A percentile compares a stretch with the other conserved stretches of the same genome.
Evolutionary conservation across 1,140 invertebrate species (phyloP).

Genomic region (Drosophila jambulina): DNA sequence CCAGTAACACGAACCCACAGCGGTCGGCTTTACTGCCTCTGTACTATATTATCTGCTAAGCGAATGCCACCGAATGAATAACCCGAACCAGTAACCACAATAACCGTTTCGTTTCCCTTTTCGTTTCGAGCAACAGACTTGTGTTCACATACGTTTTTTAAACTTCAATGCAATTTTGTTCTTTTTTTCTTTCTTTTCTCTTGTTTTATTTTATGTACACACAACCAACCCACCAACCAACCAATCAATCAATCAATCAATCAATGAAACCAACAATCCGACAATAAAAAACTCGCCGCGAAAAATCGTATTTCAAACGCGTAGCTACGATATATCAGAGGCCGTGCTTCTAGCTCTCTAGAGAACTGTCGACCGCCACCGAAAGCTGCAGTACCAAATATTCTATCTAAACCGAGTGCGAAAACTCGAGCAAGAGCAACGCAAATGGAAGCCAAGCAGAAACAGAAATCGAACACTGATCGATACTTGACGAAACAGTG

Average conservation of each 20-base stretch:
- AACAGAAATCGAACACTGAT: constrained; percentile 17
- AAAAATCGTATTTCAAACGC: constrained; percentile 21
- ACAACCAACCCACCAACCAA: constrained; percentile 73
- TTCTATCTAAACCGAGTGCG: constrained; percentile 5
- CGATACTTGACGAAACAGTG: constrained; percentile 29
- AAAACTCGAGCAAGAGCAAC: constrained; percentile 46
- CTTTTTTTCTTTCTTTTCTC: constrained; percentile 79
- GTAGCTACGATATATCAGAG: constrained; percentile 85
- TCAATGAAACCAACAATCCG: constrained; percentile 40
- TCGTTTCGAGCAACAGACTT: constrained; percentile 48
- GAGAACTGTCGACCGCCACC: constrained; percentile 44
- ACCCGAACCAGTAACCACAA: constrained; percentile 21
- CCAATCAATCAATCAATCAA: constrained; percentile 52
- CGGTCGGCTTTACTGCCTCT: constrained; percentile 35
- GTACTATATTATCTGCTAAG: constrained; percentile 16
- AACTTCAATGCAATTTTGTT: constrained; percentile 76
- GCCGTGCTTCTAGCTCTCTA: constrained; percentile 83
- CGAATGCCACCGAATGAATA: constrained; percentile 19
- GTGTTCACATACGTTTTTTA: constrained; percentile 62
- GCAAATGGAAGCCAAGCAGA: constrained; percentile 70
- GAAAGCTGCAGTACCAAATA: constrained; percentile 68
- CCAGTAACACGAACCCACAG: constrained; percentile 7
- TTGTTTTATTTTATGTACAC: constrained; percentile 83
- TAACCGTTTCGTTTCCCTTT: constrained; percentile 36
- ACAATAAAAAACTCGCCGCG: constrained; percentile 15